phyloP scores from a whole-genome alignment of 2,797 vertebrate genomes.

The Scomberomorus guttatus region DNA sequence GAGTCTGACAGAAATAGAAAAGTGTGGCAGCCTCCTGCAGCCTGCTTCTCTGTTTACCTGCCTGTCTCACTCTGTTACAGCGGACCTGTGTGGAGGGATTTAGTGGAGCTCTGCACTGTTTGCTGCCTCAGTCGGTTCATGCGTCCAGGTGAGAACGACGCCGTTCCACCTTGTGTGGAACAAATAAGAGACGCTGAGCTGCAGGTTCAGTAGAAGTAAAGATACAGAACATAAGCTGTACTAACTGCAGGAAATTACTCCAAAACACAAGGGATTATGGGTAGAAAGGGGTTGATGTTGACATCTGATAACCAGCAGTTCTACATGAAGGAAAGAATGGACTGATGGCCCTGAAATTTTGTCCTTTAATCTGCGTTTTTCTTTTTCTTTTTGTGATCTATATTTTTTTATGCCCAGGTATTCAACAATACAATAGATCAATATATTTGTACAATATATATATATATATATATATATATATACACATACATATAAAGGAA shows the following conservation, averaged over 20 bases:
- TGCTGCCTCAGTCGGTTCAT: neutral
- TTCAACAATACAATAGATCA: no score
- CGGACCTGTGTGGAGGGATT: neutral
- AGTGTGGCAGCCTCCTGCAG: conserved; percentile 21
- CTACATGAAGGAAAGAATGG: neutral
- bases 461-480: no score
- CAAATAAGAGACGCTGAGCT: neutral
- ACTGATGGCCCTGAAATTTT: no score
- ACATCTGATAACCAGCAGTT: no score
- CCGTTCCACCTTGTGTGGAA: neutral
- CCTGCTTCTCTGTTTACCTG: conserved; percentile 29
- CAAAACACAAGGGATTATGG: neutral
- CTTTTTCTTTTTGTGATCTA: no score
- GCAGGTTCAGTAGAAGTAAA: no score
- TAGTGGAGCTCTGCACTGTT: neutral
- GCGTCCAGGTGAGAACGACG: conserved; percentile 6
- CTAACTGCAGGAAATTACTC: neutral
- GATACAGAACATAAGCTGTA: neutral
- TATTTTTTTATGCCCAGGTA: no score
- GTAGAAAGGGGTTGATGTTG: neutral
- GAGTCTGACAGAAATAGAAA: conserved; percentile 53
- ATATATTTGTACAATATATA: no score
- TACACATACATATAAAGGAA: no score
- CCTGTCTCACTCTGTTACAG: conserved; percentile 22
- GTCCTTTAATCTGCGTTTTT: no score